Percentiles rank a stretch among this genome's conserved stretches.
These are phyloP conservation scores for Drosophila ohnishii DNA, from an alignment of 1,140 invertebrate species.

Conservation along the genomic window DNA sequence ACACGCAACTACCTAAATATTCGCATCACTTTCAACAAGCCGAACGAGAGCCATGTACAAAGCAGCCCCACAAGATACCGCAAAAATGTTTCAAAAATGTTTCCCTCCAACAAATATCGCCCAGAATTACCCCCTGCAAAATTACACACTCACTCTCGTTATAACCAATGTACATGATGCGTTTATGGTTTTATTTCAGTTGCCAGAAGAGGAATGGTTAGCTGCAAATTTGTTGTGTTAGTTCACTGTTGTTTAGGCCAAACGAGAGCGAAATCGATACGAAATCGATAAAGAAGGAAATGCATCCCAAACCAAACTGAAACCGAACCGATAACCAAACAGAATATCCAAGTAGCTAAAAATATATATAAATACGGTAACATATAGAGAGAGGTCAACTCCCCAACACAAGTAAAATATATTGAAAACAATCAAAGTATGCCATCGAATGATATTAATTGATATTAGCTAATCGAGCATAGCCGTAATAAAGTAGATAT, in stretches of 20 bases:
- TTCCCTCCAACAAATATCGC: conserved; percentile 21
- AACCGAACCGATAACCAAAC: conserved; percentile 36
- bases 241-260: conserved; percentile 65
- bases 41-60: conserved; percentile 54
- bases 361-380: conserved; percentile 35
- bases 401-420: conserved; percentile 49
- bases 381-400: conserved; percentile 32
- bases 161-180: conserved; percentile 51
- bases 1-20: conserved; percentile 23
- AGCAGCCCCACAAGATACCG: conserved; percentile 40
- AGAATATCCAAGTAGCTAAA: conserved; percentile 45
- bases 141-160: conserved; percentile 9
- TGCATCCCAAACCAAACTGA: conserved; percentile 22
- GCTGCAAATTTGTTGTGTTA: conserved; percentile 83
- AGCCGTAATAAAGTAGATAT: conserved; percentile 65
- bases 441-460: conserved; percentile 81
- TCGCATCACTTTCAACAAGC: conserved; percentile 47
- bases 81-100: conserved; percentile 53
- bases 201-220: conserved; percentile 83
- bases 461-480: conserved; percentile 73
- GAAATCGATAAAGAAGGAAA: conserved; percentile 17
- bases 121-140: conserved; percentile 2
- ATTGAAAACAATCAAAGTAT: conserved; percentile 78
- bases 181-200: conserved; percentile 83
- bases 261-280: conserved; percentile 36